phyloP scores from a whole-genome alignment of 2,888 invertebrate genomes.

The Scaptomyza polygonia region DNA sequence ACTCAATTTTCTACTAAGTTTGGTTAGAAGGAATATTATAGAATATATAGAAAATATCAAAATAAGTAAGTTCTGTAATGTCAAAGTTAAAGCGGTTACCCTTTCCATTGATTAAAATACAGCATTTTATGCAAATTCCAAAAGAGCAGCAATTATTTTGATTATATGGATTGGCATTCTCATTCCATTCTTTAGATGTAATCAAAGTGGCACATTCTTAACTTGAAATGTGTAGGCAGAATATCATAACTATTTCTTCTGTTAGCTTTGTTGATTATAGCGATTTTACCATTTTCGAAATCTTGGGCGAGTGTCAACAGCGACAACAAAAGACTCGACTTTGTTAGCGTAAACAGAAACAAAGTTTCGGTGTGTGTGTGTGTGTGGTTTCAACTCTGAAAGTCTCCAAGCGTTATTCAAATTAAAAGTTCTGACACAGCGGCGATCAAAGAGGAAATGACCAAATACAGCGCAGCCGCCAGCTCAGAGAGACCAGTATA shows the following conservation, averaged over 20 bases:
- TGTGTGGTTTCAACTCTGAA: slow-evolving; percentile 48
- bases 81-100: background rate
- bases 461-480: slow-evolving; percentile 57
- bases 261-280: slow-evolving; percentile 50
- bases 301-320: slow-evolving; percentile 34
- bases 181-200: slow-evolving; percentile 5
- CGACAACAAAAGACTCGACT: slow-evolving; percentile 20
- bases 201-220: slow-evolving; percentile 23
- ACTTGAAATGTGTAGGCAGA: slow-evolving; percentile 14
- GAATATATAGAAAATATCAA: no score
- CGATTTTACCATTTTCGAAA: slow-evolving; percentile 22
- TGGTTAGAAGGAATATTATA: no score
- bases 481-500: background rate
- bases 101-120: background rate
- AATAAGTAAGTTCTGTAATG: background rate
- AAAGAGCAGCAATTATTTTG: background rate
- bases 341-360: slow-evolving; percentile 35
- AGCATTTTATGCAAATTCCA: background rate
- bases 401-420: slow-evolving; percentile 58
- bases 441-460: slow-evolving; percentile 61
- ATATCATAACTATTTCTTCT: slow-evolving; percentile 11
- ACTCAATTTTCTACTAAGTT: background rate
- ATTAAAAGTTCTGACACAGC: slow-evolving; percentile 58
- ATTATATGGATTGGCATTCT: background rate
- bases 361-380: background rate